Evolutionary conservation across 2,888 invertebrate genomes (phyloP), one percentile per base, ranked within the genome.

Genomic region (Thera britannica): DNA sequence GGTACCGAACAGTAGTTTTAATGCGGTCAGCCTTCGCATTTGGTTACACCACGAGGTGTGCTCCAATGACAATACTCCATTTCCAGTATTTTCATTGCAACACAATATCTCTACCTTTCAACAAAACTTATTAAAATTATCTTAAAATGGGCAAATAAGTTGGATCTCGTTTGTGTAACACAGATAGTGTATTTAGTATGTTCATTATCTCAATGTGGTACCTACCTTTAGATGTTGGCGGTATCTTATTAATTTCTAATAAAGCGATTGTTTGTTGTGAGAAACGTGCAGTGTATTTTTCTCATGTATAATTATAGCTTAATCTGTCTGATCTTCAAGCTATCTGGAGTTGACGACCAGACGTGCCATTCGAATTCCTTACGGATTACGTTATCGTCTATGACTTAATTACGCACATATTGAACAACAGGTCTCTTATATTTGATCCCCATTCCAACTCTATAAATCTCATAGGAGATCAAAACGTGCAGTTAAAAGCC

Each of bases 1-100:
- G 74, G 66, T 79, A 81, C 86, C 80, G 84, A 79, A 38, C 36
- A 52, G 64, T 57, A 62, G 58, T 58, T 46, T 57, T 56, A 69
- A 67, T 59, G 55, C 68, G 70, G 70, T 49, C 68, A 65, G 57
- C 59, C 62, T 69, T 62, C 62, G 48, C 41, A 60, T 66, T 66
- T 51, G 58, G 55, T 51, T 49, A 58, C 35, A 62, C 65, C 58
- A 62, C 61, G 35, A 57, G 51, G 56, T 52, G 57, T 64, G 55
- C 55, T 52, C 52, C 44, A 46, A 46, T 34, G 23, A 51, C 23
- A 51, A 51, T 51, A 51, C 51, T 51, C 34, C 34, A 8, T 34
- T 1, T 23, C 8, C 52, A 49, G 9, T 3, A 52, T 34, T 52
- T 34, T 52, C 34, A 2, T 34, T 56, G 38, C 56, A 38, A 12